Percentiles rank a stretch among this genome's conserved stretches.
These are phyloP conservation scores for Lophius piscatorius DNA, from an alignment of 2,113 vertebrate genomes.

Conservation along the genomic window DNA sequence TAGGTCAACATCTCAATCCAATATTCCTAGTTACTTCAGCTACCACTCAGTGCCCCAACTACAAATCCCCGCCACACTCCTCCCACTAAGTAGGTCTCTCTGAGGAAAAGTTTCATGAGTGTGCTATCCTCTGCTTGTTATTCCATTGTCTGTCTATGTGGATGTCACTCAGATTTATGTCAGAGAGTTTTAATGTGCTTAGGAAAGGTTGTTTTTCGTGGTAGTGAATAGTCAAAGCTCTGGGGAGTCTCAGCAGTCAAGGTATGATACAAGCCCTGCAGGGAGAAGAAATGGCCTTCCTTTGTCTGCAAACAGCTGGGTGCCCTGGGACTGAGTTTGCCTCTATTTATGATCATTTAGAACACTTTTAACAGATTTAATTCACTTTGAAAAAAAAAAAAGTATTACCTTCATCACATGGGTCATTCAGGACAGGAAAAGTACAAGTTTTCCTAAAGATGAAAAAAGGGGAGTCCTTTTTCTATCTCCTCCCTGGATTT, in stretches of 20 bases:
- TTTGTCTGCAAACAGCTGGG: constrained; percentile 55
- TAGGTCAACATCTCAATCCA: constrained; percentile 57
- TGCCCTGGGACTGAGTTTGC: constrained; percentile 33
- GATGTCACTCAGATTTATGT: constrained; percentile 72
- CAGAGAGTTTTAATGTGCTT: constrained; percentile 66
- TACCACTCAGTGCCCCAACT: constrained; percentile 35
- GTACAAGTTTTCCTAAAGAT: neutral
- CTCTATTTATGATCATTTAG: constrained; percentile 55
- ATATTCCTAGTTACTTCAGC: constrained; percentile 47
- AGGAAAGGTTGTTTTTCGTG: constrained; percentile 50
- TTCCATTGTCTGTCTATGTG: constrained; percentile 60
- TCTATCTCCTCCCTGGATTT: constrained; percentile 30
- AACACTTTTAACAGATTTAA: constrained; percentile 34
- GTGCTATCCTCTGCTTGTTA: constrained; percentile 56
- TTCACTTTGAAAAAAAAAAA: constrained; percentile 40
- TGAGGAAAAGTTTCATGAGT: constrained; percentile 54
- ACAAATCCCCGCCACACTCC: neutral
- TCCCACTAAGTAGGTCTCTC: constrained; percentile 37
- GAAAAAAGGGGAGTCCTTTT: constrained; percentile 40
- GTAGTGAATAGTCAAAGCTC: constrained; percentile 52
- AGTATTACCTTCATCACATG: constrained; percentile 2
- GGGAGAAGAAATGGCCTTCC: constrained; percentile 40
- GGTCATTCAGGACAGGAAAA: neutral
- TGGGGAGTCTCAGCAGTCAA: constrained; percentile 53
- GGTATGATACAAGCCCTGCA: constrained; percentile 48